Evolutionary conservation across 2,888 invertebrate genomes (phyloP).

Genomic region (Macaria notata): DNA sequence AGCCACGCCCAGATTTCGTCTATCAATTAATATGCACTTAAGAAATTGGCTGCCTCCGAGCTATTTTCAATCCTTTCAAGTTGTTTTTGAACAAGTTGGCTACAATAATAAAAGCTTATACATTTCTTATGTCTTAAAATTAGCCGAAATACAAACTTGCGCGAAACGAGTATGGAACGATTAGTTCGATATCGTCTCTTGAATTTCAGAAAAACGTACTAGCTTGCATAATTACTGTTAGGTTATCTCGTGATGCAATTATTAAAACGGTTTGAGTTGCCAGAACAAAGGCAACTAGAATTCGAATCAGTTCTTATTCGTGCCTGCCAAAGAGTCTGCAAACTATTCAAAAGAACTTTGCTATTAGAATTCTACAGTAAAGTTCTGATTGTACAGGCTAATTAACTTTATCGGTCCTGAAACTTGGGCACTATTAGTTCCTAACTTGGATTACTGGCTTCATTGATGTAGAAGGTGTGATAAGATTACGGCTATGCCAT

Average conservation of each 20-base stretch:
- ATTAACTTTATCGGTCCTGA: constrained; percentile 30
- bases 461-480: not conserved
- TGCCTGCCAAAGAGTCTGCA: constrained; percentile 5
- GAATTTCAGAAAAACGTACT: too few relatives aligned
- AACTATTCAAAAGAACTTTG: constrained; percentile 6
- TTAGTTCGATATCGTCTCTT: too few relatives aligned
- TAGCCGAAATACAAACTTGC: too few relatives aligned
- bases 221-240: too few relatives aligned
- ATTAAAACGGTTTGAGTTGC: not conserved
- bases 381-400: constrained; percentile 28
- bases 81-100: not conserved
- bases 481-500: too few relatives aligned
- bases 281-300: constrained; percentile 2
- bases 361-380: constrained; percentile 3
- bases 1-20: constrained; percentile 18
- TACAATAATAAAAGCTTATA: too few relatives aligned
- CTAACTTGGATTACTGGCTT: constrained; percentile 4
- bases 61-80: not conserved
- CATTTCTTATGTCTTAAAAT: too few relatives aligned
- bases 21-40: constrained; percentile 16
- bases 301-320: constrained; percentile 1
- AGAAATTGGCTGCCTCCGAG: not conserved
- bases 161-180: too few relatives aligned
- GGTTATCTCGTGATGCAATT: not conserved
- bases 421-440: constrained; percentile 1